Evolutionary conservation across 2,797 vertebrate genomes (phyloP).

Genomic region (Pangasius mekongensis): DNA sequence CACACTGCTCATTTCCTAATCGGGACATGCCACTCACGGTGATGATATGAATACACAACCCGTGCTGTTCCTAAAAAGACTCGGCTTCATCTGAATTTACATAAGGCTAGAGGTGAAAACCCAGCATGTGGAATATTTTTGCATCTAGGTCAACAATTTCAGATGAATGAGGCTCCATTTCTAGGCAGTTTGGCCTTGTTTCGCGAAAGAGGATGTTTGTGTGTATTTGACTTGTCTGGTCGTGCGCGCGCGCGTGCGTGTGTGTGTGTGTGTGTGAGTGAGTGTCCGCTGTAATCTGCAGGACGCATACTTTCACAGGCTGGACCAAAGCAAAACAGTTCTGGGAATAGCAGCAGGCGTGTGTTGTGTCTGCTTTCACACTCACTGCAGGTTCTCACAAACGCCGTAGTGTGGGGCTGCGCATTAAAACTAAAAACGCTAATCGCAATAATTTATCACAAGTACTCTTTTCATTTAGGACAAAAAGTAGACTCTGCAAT

Average conservation of each 20-base stretch:
- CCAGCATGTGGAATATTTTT: not conserved
- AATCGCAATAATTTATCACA: not conserved
- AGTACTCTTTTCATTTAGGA: not conserved
- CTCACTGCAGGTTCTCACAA: not conserved
- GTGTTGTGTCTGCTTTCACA: constrained; percentile 10
- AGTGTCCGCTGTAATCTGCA: constrained; percentile 18
- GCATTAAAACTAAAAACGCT: not conserved
- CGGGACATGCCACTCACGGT: not conserved
- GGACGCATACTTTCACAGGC: constrained; percentile 43
- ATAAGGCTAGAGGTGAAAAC: not conserved
- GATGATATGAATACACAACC: no score
- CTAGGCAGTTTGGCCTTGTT: constrained; percentile 2
- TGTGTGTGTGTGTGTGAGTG: not conserved
- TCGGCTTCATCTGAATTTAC: not conserved
- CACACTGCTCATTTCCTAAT: not conserved
- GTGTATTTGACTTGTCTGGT: not conserved
- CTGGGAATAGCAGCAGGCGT: constrained; percentile 29
- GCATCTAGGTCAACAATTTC: not conserved
- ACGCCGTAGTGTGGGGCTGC: no score
- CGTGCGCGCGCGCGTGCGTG: not conserved
- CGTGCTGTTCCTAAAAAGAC: no score
- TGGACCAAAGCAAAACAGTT: constrained; percentile 35
- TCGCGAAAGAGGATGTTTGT: constrained; percentile 1
- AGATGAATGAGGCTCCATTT: not conserved
- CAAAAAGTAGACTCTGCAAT: not conserved